Conservation (phyloP, 2,888 invertebrate species). For the Cotesia congregata region DNA sequence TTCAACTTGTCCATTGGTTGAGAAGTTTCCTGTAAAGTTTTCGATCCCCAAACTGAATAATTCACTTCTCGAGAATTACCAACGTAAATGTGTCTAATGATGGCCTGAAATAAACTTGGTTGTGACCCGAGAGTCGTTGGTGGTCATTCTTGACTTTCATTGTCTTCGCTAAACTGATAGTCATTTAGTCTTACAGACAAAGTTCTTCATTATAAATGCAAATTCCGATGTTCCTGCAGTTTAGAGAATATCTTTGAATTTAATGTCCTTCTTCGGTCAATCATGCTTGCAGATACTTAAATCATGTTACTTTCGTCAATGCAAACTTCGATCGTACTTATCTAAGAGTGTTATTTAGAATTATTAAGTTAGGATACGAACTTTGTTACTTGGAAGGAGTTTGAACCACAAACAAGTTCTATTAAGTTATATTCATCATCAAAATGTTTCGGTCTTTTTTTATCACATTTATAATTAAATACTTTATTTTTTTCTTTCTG, state of each 20-base stretch:
- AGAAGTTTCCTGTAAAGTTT: constrained; percentile 27
- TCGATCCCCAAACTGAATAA: constrained; percentile 6
- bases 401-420: no score
- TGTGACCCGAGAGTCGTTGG: constrained; percentile 27
- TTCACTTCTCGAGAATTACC: constrained; percentile 49
- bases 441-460: no score
- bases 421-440: no score
- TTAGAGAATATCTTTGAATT: neutral
- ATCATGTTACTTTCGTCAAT: no score
- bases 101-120: constrained; percentile 42
- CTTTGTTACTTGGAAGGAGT: no score
- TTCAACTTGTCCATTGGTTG: constrained; percentile 3
- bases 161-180: constrained; percentile 37
- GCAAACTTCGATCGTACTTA: no score
- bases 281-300: no score
- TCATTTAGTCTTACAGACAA: constrained; percentile 11
- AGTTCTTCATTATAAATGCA: constrained; percentile 25
- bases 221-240: constrained; percentile 12
- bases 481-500: no score
- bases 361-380: no score
- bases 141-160: constrained; percentile 32
- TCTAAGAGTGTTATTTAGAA: no score
- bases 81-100: constrained; percentile 50
- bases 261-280: neutral
- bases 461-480: no score